Conservation (phyloP, 2,113 vertebrate species). For the Prolemur simus region DNA sequence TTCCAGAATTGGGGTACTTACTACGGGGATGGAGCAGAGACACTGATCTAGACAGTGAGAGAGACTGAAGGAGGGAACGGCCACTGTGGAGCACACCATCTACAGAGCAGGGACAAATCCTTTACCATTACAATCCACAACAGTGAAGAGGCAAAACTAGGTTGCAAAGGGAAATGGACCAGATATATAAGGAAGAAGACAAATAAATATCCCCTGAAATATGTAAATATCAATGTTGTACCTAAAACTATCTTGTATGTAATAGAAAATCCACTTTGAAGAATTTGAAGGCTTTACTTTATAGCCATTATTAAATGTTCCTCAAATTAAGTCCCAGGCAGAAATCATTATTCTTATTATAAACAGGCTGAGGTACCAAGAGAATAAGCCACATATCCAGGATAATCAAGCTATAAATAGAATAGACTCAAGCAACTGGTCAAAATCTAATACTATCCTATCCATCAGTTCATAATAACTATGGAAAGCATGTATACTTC, state of each 20-base stretch:
- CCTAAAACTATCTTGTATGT: not conserved
- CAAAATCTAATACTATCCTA: not conserved
- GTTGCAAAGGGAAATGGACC: not conserved
- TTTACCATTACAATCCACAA: slow-evolving; percentile 45
- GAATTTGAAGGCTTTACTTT: slow-evolving; percentile 31
- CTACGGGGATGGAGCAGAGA: slow-evolving; percentile 88
- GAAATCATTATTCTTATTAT: not conserved
- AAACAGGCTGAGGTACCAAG: not conserved
- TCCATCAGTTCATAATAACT: not conserved
- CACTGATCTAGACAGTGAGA: slow-evolving; percentile 90
- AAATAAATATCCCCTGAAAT: not conserved
- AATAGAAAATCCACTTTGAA: not conserved
- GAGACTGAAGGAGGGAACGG: slow-evolving; percentile 86
- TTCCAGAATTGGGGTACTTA: slow-evolving; percentile 81
- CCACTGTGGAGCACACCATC: slow-evolving; percentile 84
- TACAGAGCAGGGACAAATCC: slow-evolving; percentile 86
- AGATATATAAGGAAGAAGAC: not conserved
- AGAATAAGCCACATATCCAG: not conserved
- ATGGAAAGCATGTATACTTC: not conserved
- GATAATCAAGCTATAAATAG: not conserved
- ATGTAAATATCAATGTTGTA: not conserved
- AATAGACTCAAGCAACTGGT: not conserved
- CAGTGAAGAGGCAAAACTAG: not conserved
- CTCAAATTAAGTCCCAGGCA: not conserved
- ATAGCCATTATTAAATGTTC: not conserved